Conservation (phyloP, 2,888 invertebrate species). For the Andricus curvator region DNA sequence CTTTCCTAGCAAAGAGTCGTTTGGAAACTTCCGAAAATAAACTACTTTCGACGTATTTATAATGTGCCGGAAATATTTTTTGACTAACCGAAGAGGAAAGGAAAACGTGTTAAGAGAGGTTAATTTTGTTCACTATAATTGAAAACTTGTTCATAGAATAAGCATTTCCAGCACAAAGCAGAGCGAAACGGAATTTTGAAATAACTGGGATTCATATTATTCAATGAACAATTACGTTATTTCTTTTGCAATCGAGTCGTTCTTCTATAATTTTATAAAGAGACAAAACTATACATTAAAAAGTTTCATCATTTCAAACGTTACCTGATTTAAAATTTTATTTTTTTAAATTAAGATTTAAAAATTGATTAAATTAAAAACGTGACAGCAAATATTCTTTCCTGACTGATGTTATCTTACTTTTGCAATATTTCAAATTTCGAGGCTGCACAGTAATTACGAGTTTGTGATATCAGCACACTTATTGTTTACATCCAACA, state of each 20-base stretch:
- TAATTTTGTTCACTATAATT: not conserved
- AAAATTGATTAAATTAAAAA: too few relatives aligned
- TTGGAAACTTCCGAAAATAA: constrained; percentile 16
- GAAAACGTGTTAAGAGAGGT: not conserved
- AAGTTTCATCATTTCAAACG: too few relatives aligned
- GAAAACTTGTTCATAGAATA: not conserved
- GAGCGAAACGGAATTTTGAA: not conserved
- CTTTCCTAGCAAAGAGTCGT: not conserved
- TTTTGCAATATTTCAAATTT: not conserved
- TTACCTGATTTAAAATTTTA: too few relatives aligned
- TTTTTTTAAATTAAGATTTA: too few relatives aligned
- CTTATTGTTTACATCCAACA: constrained; percentile 2
- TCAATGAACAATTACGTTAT: too few relatives aligned
- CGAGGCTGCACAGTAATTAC: not conserved
- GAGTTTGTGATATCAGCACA: not conserved
- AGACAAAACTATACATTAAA: not conserved
- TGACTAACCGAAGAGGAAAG: not conserved
- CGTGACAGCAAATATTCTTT: not conserved
- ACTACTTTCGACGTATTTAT: constrained; percentile 28
- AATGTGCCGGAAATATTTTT: constrained; percentile 31
- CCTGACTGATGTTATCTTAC: not conserved
- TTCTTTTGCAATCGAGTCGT: too few relatives aligned
- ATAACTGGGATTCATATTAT: not conserved
- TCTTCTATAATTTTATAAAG: not conserved
- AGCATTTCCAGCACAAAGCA: not conserved